Conservation (phyloP, 1,140 invertebrate genomes). For the Sinella curviseta region DNA sequence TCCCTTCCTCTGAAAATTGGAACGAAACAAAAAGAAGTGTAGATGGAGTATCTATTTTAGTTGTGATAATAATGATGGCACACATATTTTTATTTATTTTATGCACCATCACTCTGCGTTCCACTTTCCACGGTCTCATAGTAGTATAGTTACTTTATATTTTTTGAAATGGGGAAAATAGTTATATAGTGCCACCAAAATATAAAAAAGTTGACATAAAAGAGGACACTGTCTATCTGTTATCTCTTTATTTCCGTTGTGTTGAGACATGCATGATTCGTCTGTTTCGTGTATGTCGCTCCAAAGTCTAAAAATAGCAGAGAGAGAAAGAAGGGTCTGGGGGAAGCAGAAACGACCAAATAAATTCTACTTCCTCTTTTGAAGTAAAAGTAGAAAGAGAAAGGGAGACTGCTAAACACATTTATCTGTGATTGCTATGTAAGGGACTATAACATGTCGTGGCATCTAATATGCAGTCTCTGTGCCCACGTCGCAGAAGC, state of each 20-base stretch:
- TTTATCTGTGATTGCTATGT: background rate
- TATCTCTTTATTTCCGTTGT: too few species aligned
- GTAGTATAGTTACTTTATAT: too few species aligned
- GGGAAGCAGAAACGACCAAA: background rate
- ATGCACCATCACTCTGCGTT: background rate
- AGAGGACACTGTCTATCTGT: too few species aligned
- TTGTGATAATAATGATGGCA: background rate
- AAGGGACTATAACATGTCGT: background rate
- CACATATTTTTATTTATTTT: background rate
- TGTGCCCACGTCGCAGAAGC: background rate
- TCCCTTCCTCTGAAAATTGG: too few species aligned
- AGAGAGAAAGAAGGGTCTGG: background rate
- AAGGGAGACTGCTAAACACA: too few species aligned
- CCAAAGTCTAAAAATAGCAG: background rate
- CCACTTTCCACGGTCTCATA: too few species aligned
- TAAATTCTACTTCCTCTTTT: background rate
- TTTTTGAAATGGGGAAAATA: too few species aligned
- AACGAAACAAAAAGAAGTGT: too few species aligned
- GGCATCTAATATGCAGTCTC: background rate
- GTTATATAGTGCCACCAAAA: too few species aligned
- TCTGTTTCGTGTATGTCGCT: background rate
- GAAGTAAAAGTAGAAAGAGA: background rate
- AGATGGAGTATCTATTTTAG: too few species aligned
- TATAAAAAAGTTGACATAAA: too few species aligned
- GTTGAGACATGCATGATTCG: too few species aligned